Percentiles rank a stretch among this genome's conserved stretches.
Conservation (phyloP, 2,113 vertebrate genomes). For the Glaucomys volans region DNA sequence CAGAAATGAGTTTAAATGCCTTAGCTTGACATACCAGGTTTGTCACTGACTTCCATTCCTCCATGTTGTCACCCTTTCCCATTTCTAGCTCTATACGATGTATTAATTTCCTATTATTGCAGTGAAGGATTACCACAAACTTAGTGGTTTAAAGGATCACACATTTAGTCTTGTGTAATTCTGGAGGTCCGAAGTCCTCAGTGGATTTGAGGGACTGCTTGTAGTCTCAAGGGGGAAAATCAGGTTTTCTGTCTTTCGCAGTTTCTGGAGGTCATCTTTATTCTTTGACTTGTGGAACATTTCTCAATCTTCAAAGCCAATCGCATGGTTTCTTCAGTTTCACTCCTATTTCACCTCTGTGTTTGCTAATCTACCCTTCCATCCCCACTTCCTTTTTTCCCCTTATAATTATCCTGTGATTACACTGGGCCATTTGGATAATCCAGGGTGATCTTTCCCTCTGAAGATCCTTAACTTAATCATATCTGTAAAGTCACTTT, state of each 20-base stretch:
- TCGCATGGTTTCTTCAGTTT: background rate
- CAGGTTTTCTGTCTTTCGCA: background rate
- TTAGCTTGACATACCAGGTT: background rate
- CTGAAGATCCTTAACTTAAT: conserved; percentile 17
- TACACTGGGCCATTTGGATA: background rate
- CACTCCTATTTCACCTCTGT: background rate
- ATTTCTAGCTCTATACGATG: background rate
- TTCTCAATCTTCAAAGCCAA: background rate
- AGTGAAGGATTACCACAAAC: background rate
- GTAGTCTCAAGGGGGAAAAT: background rate
- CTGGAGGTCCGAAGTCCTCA: background rate
- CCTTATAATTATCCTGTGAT: background rate
- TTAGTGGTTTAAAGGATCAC: background rate
- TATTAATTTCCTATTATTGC: background rate
- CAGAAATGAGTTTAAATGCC: background rate
- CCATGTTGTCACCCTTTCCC: background rate
- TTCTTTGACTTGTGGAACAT: background rate
- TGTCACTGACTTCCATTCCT: background rate
- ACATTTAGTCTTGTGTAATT: background rate
- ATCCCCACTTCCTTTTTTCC: background rate
- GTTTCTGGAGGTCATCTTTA: background rate
- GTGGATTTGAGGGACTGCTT: background rate
- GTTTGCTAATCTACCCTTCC: background rate
- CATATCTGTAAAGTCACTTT: background rate
- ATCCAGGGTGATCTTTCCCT: background rate